Evolutionary conservation across 2,888 invertebrate genomes (phyloP), one percentile per base, ranked within the genome.

Genomic region (Caenorhabditis drosophilae): DNA sequence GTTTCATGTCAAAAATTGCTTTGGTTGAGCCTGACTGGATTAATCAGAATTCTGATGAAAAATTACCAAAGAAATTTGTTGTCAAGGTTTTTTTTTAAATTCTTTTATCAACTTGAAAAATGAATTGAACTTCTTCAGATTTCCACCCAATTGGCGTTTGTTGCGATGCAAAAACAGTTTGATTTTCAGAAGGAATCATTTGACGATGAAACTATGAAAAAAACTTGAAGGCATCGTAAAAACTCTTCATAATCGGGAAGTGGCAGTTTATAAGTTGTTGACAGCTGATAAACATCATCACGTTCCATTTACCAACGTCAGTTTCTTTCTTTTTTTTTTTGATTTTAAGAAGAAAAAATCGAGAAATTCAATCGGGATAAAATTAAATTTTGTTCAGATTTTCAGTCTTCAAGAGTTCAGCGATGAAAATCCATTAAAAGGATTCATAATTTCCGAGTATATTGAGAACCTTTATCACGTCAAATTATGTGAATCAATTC

Each of bases 1-100:
- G 67, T 16, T 67, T 67, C 57, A 60, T 67, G 60, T 67, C 67
- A 0, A 34, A 45, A 54, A 57, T 67, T 31, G 60, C 58, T 4
- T 46, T 67, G 0, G 31, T 67, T 18, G 67, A 67, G 26, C 50
- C 67, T 12, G 20, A 50, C 1, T 67, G 67, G 67, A 38, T 48
- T 4, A 45, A 51, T 11, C 11, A 42, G n/a, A 38, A 22, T 2
- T n/a, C 50, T 0, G 50, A 47, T 4, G 52, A 50, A 15, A 22
- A 57, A 2, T 50, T 67, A 16, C 67, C 67, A 0, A 49, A 56
- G 20, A 56, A 45, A 35, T 67, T 67, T 31, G 36, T 59, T 20
- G 53, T 57, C 23, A 67, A 67, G 40, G 55, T 66, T 11, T 55
- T 55, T 0, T 66, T 59, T 1, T 53, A 57, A 36, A n/a, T n/a